phyloP scores from a whole-genome alignment of 2,797 vertebrate species.

The Clarias platycephalus region DNA sequence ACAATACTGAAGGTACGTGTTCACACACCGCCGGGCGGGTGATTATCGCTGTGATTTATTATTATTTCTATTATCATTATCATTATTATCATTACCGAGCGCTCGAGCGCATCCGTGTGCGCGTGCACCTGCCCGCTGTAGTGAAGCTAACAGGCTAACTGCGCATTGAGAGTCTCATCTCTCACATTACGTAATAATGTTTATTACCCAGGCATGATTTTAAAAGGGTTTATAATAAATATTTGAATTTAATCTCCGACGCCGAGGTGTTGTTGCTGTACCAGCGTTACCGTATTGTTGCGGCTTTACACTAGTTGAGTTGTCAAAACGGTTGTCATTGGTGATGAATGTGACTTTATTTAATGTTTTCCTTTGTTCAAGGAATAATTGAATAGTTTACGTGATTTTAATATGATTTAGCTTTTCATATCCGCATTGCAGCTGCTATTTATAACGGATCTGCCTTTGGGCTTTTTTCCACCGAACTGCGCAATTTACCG shows the following conservation, averaged over 20 bases:
- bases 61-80: background rate
- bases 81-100: background rate
- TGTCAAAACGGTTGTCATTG: conserved; percentile 17
- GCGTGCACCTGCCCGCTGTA: conserved; percentile 27
- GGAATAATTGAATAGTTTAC: background rate
- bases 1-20: conserved; percentile 58
- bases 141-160: conserved; percentile 12
- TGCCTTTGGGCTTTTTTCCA: conserved; percentile 43
- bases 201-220: background rate
- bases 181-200: background rate
- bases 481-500: background rate
- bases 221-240: background rate
- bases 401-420: background rate
- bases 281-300: background rate
- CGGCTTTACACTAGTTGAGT: background rate
- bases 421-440: conserved; percentile 78
- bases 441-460: conserved; percentile 68
- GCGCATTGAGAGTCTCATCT: background rate
- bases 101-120: background rate
- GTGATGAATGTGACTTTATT: conserved; percentile 22
- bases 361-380: no score
- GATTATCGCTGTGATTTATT: no score
- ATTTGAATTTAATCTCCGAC: background rate
- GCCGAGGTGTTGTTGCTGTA: no score
- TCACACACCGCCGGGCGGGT: background rate